phyloP scores from a whole-genome alignment of 2,797 vertebrate species.

The Gastrophryne carolinensis region DNA sequence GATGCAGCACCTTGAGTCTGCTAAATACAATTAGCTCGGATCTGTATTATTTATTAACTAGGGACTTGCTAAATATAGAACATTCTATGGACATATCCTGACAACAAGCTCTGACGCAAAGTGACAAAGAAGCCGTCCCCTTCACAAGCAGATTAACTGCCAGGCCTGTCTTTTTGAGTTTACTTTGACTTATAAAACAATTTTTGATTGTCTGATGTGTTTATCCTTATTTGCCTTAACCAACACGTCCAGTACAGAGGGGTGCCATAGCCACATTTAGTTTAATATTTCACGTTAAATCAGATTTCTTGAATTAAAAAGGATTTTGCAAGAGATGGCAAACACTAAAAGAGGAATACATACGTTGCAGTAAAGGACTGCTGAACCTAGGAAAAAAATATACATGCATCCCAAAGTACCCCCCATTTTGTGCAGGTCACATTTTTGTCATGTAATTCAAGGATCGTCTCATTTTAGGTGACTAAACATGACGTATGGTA shows the following conservation, averaged over 20 bases:
- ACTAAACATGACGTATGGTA: no score
- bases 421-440: no score
- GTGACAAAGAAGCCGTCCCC: neutral
- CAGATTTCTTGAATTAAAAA: no score
- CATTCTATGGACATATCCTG: neutral
- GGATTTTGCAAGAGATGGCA: no score
- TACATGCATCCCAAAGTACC: no score
- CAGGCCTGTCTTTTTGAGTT: neutral
- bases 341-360: no score
- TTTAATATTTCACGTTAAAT: no score
- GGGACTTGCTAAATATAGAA: constrained; percentile 39
- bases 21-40: constrained; percentile 12
- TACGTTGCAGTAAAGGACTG: no score
- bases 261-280: no score
- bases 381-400: no score
- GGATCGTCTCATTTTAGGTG: no score
- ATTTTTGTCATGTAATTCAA: no score
- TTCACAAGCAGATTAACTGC: neutral
- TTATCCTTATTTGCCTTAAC: neutral
- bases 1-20: neutral
- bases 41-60: constrained; percentile 50
- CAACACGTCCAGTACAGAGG: neutral
- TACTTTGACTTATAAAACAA: neutral
- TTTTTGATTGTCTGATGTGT: neutral
- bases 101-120: neutral